phyloP scores from a whole-genome alignment of 2,888 invertebrate species.

The Patella ulyssiponensis region DNA sequence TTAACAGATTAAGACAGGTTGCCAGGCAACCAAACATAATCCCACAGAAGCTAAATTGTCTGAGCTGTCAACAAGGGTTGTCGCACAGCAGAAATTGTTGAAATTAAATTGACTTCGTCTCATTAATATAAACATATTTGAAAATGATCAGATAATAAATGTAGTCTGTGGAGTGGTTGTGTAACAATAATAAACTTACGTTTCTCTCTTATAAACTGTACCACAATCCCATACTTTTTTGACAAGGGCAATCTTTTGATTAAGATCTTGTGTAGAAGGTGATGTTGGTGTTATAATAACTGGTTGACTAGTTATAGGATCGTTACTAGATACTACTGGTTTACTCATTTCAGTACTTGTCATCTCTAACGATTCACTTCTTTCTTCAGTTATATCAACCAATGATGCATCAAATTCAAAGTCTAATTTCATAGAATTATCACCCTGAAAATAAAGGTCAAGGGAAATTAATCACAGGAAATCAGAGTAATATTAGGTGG shows the following conservation, averaged over 20 bases:
- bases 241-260: slow-evolving; percentile 93
- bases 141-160: too few relatives aligned
- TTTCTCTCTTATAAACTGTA: slow-evolving; percentile 25
- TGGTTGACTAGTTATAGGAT: slow-evolving; percentile 32
- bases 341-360: slow-evolving; percentile 23
- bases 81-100: too few relatives aligned
- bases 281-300: slow-evolving; percentile 57
- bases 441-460: slow-evolving; percentile 41
- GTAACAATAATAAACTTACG: slow-evolving; percentile 38
- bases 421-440: slow-evolving; percentile 83
- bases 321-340: slow-evolving; percentile 19
- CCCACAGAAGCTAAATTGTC: background rate
- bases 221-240: slow-evolving; percentile 79
- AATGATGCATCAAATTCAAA: slow-evolving; percentile 82
- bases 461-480: too few relatives aligned
- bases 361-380: slow-evolving; percentile 24
- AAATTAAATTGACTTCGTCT: too few relatives aligned
- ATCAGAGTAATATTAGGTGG: too few relatives aligned
- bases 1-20: too few relatives aligned
- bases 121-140: background rate
- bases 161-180: too few relatives aligned
- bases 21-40: background rate
- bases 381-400: slow-evolving; percentile 21
- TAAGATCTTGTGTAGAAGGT: slow-evolving; percentile 89
- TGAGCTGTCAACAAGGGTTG: too few relatives aligned